Evolutionary conservation across 30 jellyfish, hydroid and myxozoan species (phyloP).

Genomic region (Turritopsis rubra): DNA sequence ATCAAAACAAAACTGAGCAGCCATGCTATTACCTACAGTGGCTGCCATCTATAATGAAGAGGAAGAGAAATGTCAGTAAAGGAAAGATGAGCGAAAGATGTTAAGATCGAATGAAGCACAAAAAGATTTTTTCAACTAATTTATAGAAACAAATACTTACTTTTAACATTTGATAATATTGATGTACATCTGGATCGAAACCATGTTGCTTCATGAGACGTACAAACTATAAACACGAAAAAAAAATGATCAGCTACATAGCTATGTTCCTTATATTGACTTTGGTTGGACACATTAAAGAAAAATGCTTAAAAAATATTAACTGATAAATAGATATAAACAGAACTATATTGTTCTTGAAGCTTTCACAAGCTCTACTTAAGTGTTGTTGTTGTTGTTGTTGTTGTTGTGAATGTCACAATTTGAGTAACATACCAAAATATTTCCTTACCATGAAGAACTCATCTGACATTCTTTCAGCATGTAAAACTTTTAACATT

Average conservation of each 20-base stretch:
- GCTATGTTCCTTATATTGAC: no score
- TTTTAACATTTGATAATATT: constrained; percentile 75
- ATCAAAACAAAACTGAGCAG: constrained; percentile 89
- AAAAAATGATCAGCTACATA: neutral
- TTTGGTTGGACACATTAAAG: no score
- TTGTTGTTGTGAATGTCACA: no score
- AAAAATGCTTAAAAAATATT: no score
- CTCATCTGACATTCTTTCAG: constrained; percentile 47
- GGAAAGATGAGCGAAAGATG: neutral
- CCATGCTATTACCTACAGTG: constrained; percentile 78
- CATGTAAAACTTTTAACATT: constrained; percentile 34
- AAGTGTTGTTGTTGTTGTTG: no score
- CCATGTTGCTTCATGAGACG: constrained; percentile 69
- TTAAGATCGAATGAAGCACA: neutral
- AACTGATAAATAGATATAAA: no score
- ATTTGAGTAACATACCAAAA: neutral
- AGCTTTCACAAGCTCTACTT: no score
- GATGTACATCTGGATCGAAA: constrained; percentile 71
- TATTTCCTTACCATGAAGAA: constrained; percentile 44
- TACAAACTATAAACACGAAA: constrained; percentile 43
- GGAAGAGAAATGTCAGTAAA: neutral
- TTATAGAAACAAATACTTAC: constrained; percentile 24
- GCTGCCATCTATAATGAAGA: constrained; percentile 61
- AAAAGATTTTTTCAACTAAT: no score
- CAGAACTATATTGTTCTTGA: no score